phyloP scores from a whole-genome alignment of 2,113 vertebrate genomes.

The Nesospiza acunhae region DNA sequence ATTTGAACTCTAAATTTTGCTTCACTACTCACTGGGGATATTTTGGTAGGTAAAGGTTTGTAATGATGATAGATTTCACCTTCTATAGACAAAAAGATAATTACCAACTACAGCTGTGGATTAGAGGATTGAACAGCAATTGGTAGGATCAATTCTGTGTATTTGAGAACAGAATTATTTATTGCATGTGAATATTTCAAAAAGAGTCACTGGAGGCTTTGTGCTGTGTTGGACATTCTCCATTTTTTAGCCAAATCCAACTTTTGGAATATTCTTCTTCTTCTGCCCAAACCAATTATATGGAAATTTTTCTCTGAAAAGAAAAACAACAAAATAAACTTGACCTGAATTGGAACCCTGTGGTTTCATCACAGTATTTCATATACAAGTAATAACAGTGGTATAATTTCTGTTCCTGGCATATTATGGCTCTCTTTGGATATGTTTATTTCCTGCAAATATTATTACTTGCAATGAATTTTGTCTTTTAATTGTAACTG shows the following conservation, averaged over 20 bases:
- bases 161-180: neutral
- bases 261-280: neutral
- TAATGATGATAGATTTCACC: neutral
- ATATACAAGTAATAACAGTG: neutral
- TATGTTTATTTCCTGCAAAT: neutral
- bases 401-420: neutral
- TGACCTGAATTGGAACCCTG: neutral
- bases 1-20: neutral
- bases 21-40: neutral
- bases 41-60: neutral
- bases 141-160: neutral
- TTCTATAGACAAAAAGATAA: neutral
- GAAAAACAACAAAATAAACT: neutral
- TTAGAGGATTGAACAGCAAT: neutral
- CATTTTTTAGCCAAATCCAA: neutral
- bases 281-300: neutral
- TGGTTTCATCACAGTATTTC: neutral
- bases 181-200: neutral
- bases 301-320: neutral
- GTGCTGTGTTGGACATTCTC: neutral
- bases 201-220: neutral
- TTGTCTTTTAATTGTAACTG: neutral
- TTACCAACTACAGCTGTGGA: neutral
- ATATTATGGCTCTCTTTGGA: neutral
- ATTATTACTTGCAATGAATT: neutral